phyloP scores from a whole-genome alignment of 2,797 vertebrate genomes.

The Arctocebus calabarensis region DNA sequence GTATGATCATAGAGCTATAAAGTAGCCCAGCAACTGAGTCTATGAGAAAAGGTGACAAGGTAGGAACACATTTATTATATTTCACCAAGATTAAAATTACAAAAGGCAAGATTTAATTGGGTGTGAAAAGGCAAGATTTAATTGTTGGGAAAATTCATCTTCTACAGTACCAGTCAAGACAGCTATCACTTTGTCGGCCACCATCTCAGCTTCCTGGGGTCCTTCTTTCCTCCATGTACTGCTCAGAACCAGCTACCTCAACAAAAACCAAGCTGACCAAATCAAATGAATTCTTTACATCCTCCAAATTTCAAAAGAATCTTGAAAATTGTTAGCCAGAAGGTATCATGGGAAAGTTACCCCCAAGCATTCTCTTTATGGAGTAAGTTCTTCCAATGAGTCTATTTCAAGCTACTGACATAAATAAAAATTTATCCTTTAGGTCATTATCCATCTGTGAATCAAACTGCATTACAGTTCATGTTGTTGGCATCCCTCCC shows the following conservation, averaged over 20 bases:
- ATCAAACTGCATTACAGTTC: not conserved
- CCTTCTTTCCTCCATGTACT: not conserved
- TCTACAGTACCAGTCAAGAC: not conserved
- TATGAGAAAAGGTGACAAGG: not conserved
- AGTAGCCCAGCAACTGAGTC: not conserved
- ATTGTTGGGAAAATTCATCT: not conserved
- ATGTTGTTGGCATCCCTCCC: rapidly evolving
- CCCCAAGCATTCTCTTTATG: not conserved
- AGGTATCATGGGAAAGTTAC: not conserved
- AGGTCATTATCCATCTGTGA: slow-evolving; percentile 40
- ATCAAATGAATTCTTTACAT: not conserved
- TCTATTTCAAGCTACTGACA: slow-evolving; percentile 7
- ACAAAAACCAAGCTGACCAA: not conserved
- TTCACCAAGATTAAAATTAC: not conserved
- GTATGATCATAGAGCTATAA: not conserved
- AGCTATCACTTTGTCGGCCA: rapidly evolving
- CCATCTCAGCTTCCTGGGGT: rapidly evolving
- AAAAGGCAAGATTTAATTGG: not conserved
- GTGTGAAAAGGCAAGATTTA: not conserved
- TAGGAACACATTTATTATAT: not conserved
- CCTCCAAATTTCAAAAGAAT: not conserved
- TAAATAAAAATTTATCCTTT: slow-evolving; percentile 60
- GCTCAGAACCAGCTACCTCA: not conserved
- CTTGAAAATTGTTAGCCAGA: not conserved
- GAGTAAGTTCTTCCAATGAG: slow-evolving; percentile 1